Percentiles rank a stretch among this genome's conserved stretches.
Conservation (phyloP, 2,888 invertebrate species). For the Girardia tigrina region DNA sequence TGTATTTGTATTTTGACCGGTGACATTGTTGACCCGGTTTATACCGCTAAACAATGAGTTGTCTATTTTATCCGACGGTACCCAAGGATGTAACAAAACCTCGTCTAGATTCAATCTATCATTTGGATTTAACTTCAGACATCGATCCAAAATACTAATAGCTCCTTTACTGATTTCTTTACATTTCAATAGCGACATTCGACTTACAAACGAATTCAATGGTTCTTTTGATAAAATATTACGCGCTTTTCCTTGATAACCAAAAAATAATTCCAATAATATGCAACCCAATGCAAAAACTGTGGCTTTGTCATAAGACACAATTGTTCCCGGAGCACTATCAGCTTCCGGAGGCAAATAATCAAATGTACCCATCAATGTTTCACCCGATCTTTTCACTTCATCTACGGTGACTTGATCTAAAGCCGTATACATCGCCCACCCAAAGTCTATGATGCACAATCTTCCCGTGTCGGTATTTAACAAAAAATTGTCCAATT, state of each 20-base stretch:
- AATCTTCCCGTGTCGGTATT: constrained; percentile 31
- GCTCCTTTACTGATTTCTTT: constrained; percentile 9
- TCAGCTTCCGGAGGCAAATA: constrained; percentile 34
- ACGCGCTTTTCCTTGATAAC: constrained; percentile 28
- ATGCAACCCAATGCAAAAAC: constrained; percentile 33
- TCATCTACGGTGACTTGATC: constrained; percentile 27
- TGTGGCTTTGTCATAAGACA: constrained; percentile 33
- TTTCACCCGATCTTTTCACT: constrained; percentile 33
- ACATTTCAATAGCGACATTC: neutral
- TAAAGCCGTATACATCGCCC: constrained; percentile 34
- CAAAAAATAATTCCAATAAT: constrained; percentile 32
- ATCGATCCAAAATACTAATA: constrained; percentile 31
- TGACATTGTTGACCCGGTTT: neutral
- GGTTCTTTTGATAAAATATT: constrained; percentile 13
- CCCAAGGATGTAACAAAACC: constrained; percentile 30
- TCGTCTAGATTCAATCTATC: constrained; percentile 13
- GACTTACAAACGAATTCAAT: neutral
- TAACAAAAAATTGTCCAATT: constrained; percentile 33
- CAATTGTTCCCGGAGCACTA: constrained; percentile 19
- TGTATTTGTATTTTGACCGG: neutral
- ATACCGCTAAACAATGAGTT: constrained; percentile 1
- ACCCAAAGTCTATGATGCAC: constrained; percentile 32
- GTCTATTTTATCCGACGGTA: constrained; percentile 26
- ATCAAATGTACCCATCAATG: constrained; percentile 35
- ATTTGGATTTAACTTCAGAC: neutral